These are phyloP conservation scores for Emydoidea blandingii DNA, from an alignment of 2,797 vertebrate genomes.

Conservation along the genomic window DNA sequence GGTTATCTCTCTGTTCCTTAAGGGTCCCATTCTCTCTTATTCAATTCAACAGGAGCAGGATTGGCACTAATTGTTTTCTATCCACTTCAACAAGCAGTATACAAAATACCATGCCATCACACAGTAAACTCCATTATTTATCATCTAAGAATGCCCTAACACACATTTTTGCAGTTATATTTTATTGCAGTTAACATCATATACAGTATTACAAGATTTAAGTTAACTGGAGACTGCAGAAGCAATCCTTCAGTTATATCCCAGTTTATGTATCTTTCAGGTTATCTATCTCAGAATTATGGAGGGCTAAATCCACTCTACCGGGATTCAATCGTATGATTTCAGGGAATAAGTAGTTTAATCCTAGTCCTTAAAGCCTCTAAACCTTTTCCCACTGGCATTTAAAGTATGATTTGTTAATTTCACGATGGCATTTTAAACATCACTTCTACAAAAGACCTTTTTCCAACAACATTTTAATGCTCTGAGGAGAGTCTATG, in stretches of 20 bases:
- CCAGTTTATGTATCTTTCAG: neutral
- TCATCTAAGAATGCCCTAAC: neutral
- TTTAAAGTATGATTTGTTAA: slow-evolving; percentile 23
- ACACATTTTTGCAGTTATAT: neutral
- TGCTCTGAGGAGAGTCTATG: neutral
- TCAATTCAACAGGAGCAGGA: neutral
- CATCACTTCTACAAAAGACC: neutral
- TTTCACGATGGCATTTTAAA: slow-evolving; percentile 17
- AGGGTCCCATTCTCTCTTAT: neutral
- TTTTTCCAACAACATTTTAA: neutral
- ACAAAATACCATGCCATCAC: neutral
- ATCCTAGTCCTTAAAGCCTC: neutral
- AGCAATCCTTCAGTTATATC: neutral
- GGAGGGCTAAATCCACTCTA: neutral
- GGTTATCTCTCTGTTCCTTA: neutral
- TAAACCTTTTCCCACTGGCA: neutral
- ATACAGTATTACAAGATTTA: neutral
- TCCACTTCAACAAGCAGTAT: neutral
- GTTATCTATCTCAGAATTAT: neutral
- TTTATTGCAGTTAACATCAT: neutral
- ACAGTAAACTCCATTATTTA: neutral
- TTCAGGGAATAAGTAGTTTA: neutral
- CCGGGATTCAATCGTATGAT: neutral
- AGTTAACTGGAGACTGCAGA: neutral
- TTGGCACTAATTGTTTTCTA: neutral